These are phyloP conservation scores for Caenorhabditis zanzibari DNA, from an alignment of 2,888 invertebrate species.

Conservation along the genomic window DNA sequence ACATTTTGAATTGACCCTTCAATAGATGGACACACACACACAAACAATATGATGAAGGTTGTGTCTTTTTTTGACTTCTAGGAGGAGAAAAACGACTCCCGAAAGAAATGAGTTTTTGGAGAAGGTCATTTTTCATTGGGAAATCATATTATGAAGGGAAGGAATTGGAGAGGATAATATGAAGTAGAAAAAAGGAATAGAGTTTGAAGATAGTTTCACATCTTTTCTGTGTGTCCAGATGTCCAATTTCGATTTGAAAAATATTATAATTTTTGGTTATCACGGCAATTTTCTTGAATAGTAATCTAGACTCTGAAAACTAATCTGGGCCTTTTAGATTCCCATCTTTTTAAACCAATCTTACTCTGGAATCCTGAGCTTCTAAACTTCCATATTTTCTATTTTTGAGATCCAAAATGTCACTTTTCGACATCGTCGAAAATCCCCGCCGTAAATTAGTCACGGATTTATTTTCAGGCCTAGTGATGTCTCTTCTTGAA, in stretches of 20 bases:
- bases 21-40: not conserved
- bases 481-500: not conserved
- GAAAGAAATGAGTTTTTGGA: not conserved
- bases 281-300: too few species aligned
- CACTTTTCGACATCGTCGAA: not conserved
- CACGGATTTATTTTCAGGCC: not conserved
- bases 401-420: not conserved
- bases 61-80: constrained; percentile 5
- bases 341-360: not conserved
- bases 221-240: not conserved
- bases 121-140: not conserved
- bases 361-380: not conserved
- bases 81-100: too few species aligned
- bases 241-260: not conserved
- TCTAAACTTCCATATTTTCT: not conserved
- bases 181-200: not conserved
- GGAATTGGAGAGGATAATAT: constrained; percentile 7
- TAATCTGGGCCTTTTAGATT: not conserved
- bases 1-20: constrained; percentile 34
- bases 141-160: not conserved
- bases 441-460: not conserved
- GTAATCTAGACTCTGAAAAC: not conserved
- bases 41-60: constrained; percentile 33
- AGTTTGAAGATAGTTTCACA: not conserved
- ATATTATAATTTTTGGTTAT: too few species aligned